phyloP scores from a whole-genome alignment of 2,113 vertebrate species.

The Ivindomyrus marchei region DNA sequence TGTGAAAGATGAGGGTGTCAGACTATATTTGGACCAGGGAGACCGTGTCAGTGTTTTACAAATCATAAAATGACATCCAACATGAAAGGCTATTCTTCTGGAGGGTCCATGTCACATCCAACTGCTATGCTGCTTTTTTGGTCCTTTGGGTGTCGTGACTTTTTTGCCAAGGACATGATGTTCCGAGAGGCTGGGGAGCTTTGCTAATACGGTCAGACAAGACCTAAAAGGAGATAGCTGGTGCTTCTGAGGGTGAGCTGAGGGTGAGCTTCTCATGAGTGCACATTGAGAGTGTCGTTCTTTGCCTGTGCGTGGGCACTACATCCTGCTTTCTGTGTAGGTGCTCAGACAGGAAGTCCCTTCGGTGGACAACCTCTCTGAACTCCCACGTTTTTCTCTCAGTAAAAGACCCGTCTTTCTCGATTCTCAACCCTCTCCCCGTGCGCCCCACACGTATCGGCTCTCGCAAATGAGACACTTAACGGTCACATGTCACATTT shows the following conservation, averaged over 20 bases:
- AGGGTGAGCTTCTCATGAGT: not conserved
- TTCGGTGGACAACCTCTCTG: not conserved
- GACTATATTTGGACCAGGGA: not conserved
- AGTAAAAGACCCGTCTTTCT: not conserved
- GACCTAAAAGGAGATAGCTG: not conserved
- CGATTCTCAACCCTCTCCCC: not conserved
- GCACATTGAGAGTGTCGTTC: not conserved
- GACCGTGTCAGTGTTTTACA: not conserved
- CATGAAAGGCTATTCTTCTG: not conserved
- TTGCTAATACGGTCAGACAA: not conserved
- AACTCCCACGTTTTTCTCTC: not conserved
- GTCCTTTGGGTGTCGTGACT: not conserved
- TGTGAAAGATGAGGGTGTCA: not conserved
- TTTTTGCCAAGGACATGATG: not conserved
- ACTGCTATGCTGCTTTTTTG: not conserved
- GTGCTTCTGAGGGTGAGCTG: not conserved
- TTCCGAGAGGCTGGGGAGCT: not conserved
- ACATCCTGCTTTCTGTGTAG: not conserved
- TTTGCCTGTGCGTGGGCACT: not conserved
- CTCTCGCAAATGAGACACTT: not conserved
- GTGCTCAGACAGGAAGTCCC: not conserved
- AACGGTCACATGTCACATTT: not conserved
- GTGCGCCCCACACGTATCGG: not conserved
- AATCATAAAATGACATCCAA: not conserved
- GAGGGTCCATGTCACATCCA: not conserved